These are phyloP conservation scores for Seriola quinqueradiata DNA, from an alignment of 2,113 vertebrate species.

Conservation along the genomic window DNA sequence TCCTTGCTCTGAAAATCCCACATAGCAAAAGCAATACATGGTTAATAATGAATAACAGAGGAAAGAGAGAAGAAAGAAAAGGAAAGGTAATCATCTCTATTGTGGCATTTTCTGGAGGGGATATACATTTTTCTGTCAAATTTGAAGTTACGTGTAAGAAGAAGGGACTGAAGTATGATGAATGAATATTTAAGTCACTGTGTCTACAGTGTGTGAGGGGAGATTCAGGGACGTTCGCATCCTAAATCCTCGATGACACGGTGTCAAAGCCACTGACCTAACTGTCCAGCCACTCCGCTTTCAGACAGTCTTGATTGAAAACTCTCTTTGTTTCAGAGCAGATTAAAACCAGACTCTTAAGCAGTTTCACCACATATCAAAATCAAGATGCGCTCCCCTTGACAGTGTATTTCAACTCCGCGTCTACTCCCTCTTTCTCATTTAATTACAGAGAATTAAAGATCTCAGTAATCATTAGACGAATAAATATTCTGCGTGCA, in stretches of 20 bases:
- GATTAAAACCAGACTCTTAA: conserved; percentile 55
- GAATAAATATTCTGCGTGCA: conserved; percentile 20
- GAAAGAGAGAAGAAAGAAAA: conserved; percentile 28
- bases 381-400: conserved; percentile 23
- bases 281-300: conserved; percentile 29
- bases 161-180: conserved; percentile 28
- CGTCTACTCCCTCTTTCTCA: not conserved
- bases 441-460: conserved; percentile 18
- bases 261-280: conserved; percentile 64
- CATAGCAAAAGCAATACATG: conserved; percentile 54
- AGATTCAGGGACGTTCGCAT: conserved; percentile 34
- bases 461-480: conserved; percentile 12
- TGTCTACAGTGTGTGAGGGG: conserved; percentile 9
- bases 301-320: conserved; percentile 51
- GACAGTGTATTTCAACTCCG: not conserved
- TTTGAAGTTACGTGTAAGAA: conserved; percentile 34
- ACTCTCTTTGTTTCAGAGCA: conserved; percentile 61
- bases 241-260: conserved; percentile 61
- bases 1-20: conserved; percentile 52
- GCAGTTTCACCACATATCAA: conserved; percentile 15
- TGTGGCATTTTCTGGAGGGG: conserved; percentile 50
- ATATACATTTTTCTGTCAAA: conserved; percentile 53
- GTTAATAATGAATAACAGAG: conserved; percentile 61
- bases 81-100: conserved; percentile 51
- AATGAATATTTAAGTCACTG: conserved; percentile 49